Conservation (phyloP, 1,140 invertebrate genomes). For the Zaprionus camerounensis region DNA sequence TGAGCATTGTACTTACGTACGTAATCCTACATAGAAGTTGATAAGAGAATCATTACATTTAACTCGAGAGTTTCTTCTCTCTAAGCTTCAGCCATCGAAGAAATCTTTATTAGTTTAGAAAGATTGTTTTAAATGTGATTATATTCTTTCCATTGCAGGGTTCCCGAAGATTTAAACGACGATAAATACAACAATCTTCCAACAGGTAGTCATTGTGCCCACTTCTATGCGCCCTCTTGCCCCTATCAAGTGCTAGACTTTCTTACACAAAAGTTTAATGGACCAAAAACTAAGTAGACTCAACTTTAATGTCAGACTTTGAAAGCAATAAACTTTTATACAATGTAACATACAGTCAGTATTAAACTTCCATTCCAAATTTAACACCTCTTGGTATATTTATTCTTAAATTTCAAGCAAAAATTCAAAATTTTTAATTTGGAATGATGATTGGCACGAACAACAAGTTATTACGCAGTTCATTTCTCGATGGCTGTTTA, state of each 20-base stretch:
- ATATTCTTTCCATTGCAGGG: slow-evolving; percentile 14
- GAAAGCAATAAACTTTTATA: neutral
- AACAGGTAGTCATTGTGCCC: slow-evolving; percentile 36
- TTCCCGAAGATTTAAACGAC: slow-evolving; percentile 54
- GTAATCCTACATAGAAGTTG: neutral
- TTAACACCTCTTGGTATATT: slow-evolving; percentile 7
- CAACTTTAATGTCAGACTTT: neutral
- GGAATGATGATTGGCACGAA: slow-evolving; percentile 22
- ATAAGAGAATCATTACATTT: neutral
- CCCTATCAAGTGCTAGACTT: slow-evolving; percentile 62
- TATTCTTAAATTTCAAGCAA: neutral
- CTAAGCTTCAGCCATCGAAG: neutral
- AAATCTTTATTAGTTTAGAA: too few species aligned
- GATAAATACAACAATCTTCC: slow-evolving; percentile 47
- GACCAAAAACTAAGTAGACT: slow-evolving; percentile 35
- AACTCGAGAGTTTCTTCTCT: neutral
- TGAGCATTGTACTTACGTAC: slow-evolving; percentile 63
- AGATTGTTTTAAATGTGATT: neutral
- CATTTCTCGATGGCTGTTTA: neutral
- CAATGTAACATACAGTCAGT: neutral
- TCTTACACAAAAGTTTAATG: slow-evolving; percentile 33
- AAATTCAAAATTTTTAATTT: neutral
- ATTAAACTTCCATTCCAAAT: neutral
- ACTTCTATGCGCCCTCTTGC: slow-evolving; percentile 52
- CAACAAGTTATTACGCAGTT: neutral